phyloP scores from a whole-genome alignment of 2,888 invertebrate genomes.

The Alentia gelatinosa region DNA sequence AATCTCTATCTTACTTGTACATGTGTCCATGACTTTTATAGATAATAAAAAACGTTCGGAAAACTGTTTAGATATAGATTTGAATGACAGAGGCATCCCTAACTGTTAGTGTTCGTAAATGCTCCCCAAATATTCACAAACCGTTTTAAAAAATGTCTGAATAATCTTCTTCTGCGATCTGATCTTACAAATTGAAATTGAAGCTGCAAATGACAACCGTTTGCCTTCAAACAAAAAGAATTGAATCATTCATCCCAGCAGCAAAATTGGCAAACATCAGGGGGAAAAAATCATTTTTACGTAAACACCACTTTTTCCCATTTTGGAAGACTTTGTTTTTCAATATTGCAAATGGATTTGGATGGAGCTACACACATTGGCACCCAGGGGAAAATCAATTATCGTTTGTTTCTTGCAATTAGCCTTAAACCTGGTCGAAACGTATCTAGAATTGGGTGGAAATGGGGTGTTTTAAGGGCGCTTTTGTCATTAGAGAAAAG shows the following conservation, averaged over 20 bases:
- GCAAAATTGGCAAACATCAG: background rate
- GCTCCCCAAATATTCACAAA: too few species aligned
- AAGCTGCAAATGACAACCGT: background rate
- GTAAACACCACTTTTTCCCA: background rate
- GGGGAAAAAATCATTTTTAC: background rate
- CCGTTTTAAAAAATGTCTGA: too few species aligned
- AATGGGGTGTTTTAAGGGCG: background rate
- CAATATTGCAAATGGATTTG: background rate
- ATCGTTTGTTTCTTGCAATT: background rate
- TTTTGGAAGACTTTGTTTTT: background rate
- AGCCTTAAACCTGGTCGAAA: background rate
- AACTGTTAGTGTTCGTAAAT: too few species aligned
- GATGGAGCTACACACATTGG: background rate
- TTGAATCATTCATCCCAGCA: conserved; percentile 1
- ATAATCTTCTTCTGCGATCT: conserved; percentile 1
- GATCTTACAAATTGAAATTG: background rate
- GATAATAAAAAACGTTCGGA: too few species aligned
- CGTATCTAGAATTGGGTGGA: background rate
- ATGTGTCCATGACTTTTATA: too few species aligned
- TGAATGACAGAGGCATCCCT: too few species aligned
- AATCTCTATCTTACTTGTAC: too few species aligned
- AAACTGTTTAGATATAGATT: too few species aligned
- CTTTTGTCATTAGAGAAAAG: background rate
- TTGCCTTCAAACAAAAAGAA: background rate
- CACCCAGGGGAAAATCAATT: background rate